A percentile compares a stretch with the other conserved stretches of the same genome.
These are phyloP conservation scores for Apogon talboti DNA, from an alignment of 2,797 vertebrate genomes.

Conservation along the genomic window DNA sequence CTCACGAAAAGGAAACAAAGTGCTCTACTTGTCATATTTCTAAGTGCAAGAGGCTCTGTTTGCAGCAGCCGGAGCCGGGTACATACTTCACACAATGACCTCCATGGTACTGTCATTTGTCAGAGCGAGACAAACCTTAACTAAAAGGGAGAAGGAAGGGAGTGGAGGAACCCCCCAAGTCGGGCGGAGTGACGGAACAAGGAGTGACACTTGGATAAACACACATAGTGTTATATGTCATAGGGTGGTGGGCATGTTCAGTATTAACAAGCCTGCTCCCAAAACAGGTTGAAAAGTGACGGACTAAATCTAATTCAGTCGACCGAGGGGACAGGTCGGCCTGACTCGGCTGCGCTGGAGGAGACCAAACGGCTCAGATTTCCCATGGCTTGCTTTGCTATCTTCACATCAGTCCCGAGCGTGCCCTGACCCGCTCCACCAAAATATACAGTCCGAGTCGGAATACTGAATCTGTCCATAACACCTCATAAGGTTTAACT, in stretches of 20 bases:
- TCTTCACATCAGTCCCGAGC: slow-evolving; percentile 27
- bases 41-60: slow-evolving; percentile 47
- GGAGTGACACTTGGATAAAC: slow-evolving; percentile 64
- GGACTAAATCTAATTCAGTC: slow-evolving; percentile 25
- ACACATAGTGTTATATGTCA: slow-evolving; percentile 48
- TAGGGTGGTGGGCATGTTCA: slow-evolving; percentile 30
- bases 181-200: slow-evolving; percentile 30
- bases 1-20: slow-evolving; percentile 53
- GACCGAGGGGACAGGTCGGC: slow-evolving; percentile 26
- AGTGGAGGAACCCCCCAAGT: slow-evolving; percentile 25
- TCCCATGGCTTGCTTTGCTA: slow-evolving; percentile 16
- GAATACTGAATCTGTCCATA: slow-evolving; percentile 42
- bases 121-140: slow-evolving; percentile 62
- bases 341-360: neutral
- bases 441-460: slow-evolving; percentile 43
- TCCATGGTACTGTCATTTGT: slow-evolving; percentile 62
- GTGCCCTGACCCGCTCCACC: slow-evolving; percentile 32
- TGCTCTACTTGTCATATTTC: slow-evolving; percentile 64
- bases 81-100: slow-evolving; percentile 48
- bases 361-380: slow-evolving; percentile 30
- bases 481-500: slow-evolving; percentile 49
- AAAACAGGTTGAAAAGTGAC: slow-evolving; percentile 34
- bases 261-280: slow-evolving; percentile 11
- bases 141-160: slow-evolving; percentile 39
- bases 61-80: slow-evolving; percentile 29